Conservation (phyloP, 2,113 vertebrate species). For the Dolichallabes microphthalmus region DNA sequence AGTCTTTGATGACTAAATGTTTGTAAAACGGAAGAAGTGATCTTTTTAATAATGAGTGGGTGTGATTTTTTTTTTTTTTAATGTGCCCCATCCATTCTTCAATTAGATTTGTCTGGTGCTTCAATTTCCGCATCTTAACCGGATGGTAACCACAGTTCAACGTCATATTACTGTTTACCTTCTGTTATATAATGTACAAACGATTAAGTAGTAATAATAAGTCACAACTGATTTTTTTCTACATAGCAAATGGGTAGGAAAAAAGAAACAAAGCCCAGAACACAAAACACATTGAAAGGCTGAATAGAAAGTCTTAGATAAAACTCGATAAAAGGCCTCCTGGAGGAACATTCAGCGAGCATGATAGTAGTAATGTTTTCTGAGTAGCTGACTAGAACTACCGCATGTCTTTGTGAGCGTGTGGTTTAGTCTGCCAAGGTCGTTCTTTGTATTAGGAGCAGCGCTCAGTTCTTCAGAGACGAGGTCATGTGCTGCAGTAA, state of each 20-base stretch:
- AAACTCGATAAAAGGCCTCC: not conserved
- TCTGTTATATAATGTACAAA: constrained; percentile 5
- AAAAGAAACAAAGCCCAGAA: not conserved
- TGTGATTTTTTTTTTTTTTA: constrained; percentile 16
- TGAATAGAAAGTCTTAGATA: not conserved
- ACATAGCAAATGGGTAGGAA: not conserved
- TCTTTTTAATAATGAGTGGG: not conserved
- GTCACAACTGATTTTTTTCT: not conserved
- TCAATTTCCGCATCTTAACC: constrained; percentile 13
- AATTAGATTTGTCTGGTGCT: not conserved
- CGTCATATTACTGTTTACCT: constrained; percentile 15
- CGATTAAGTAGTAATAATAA: not conserved
- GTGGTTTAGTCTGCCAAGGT: constrained; percentile 46
- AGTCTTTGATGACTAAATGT: constrained; percentile 2
- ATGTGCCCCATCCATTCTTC: constrained; percentile 9
- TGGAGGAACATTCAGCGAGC: not conserved
- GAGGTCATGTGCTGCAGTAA: constrained; percentile 48
- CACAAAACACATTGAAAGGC: too few relatives aligned
- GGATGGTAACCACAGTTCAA: not conserved
- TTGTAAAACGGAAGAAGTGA: constrained; percentile 8
- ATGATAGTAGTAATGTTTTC: not conserved
- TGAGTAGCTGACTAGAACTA: not conserved
- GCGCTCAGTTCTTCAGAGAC: constrained; percentile 42
- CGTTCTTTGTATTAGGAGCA: constrained; percentile 49
- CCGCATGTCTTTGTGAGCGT: constrained; percentile 30